These are phyloP conservation scores for Leucophenga montana DNA, from an alignment of 2,888 invertebrate genomes.

Conservation along the genomic window DNA sequence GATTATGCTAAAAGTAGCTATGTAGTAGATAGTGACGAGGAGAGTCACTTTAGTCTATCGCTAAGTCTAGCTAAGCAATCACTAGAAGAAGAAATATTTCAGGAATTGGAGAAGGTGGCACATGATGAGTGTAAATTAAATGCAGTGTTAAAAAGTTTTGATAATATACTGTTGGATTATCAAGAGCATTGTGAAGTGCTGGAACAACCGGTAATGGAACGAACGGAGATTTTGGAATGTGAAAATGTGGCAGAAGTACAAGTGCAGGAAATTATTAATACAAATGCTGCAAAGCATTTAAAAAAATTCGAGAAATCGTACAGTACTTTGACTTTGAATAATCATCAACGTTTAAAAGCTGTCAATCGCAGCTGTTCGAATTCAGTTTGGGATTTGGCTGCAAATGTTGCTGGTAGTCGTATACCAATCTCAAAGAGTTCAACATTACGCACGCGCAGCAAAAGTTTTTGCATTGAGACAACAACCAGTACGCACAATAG, in stretches of 20 bases:
- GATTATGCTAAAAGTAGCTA: slow-evolving; percentile 43
- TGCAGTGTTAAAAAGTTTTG: slow-evolving; percentile 75
- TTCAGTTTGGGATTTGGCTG: slow-evolving; percentile 72
- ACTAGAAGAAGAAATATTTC: slow-evolving; percentile 72
- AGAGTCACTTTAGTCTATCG: slow-evolving; percentile 61
- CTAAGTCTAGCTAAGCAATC: slow-evolving; percentile 68
- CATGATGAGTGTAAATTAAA: slow-evolving; percentile 74
- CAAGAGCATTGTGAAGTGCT: slow-evolving; percentile 32
- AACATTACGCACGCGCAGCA: slow-evolving; percentile 62
- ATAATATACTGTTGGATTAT: slow-evolving; percentile 75
- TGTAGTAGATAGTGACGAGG: slow-evolving; percentile 58
- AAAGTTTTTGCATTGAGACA: slow-evolving; percentile 60
- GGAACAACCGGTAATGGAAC: not conserved
- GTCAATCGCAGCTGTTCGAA: slow-evolving; percentile 50
- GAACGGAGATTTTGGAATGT: not conserved
- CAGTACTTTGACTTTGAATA: slow-evolving; percentile 79
- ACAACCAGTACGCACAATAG: not conserved
- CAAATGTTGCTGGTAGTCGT: slow-evolving; percentile 76
- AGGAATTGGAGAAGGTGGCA: slow-evolving; percentile 72
- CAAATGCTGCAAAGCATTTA: not conserved
- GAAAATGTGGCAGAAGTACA: slow-evolving; percentile 31
- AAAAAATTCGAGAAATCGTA: slow-evolving; percentile 78
- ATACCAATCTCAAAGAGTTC: slow-evolving; percentile 75
- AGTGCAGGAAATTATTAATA: slow-evolving; percentile 15
- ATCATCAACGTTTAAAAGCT: slow-evolving; percentile 45